These are phyloP conservation scores for Drosophila ohnishii DNA, from an alignment of 1,140 invertebrate genomes.

Conservation along the genomic window DNA sequence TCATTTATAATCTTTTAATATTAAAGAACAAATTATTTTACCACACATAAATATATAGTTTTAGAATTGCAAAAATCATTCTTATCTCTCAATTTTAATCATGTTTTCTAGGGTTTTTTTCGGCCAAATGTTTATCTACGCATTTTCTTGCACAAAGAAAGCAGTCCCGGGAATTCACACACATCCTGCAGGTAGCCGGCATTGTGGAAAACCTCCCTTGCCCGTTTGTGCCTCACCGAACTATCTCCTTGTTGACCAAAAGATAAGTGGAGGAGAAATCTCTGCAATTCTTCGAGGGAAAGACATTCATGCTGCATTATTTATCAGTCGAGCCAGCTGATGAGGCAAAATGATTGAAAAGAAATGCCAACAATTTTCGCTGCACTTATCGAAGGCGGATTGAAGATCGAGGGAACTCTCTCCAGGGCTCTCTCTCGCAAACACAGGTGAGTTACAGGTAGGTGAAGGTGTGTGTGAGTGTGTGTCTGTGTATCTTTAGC, in stretches of 20 bases:
- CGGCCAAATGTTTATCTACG: conserved; percentile 13
- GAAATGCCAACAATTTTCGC: conserved; percentile 70
- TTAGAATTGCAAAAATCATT: neutral
- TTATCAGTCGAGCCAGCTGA: conserved; percentile 28
- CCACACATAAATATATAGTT: no score
- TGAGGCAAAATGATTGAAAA: conserved; percentile 66
- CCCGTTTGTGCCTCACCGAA: neutral
- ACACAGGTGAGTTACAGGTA: conserved; percentile 15
- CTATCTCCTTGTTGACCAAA: neutral
- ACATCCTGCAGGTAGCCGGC: conserved; percentile 61
- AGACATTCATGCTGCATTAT: conserved; percentile 48
- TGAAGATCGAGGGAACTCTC: conserved; percentile 54
- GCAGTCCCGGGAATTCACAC: conserved; percentile 20
- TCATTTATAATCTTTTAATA: no score
- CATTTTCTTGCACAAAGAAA: conserved; percentile 45
- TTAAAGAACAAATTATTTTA: no score
- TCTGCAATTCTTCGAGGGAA: conserved; percentile 52
- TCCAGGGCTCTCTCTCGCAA: conserved; percentile 1
- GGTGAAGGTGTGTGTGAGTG: conserved; percentile 18
- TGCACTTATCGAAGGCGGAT: conserved; percentile 63
- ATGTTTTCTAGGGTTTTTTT: neutral
- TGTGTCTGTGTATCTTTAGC: conserved; percentile 33
- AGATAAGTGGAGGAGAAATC: conserved; percentile 53
- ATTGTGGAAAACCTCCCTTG: neutral
- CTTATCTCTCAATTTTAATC: neutral